Evolutionary conservation across 2,797 vertebrate genomes (phyloP).

Genomic region (Pseudochaenichthys georgianus): DNA sequence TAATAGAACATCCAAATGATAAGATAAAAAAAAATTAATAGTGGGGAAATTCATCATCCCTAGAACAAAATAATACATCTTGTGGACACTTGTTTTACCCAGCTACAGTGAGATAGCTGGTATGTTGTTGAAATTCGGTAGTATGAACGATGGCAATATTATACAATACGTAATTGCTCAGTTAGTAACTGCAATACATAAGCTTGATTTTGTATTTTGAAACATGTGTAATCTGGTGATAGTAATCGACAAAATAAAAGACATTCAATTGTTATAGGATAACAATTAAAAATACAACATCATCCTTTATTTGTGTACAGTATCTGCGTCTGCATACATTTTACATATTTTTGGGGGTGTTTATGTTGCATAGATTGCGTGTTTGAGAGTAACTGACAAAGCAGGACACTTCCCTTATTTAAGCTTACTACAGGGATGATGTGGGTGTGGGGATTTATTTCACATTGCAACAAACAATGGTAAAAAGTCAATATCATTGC

Average conservation of each 20-base stretch:
- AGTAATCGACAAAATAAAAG: too few relatives aligned
- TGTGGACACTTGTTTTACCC: neutral
- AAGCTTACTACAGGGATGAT: slow-evolving; percentile 52
- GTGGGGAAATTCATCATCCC: slow-evolving; percentile 1
- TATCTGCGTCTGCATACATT: neutral
- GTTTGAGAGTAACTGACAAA: slow-evolving; percentile 41
- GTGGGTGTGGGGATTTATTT: slow-evolving; percentile 61
- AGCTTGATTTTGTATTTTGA: too few relatives aligned
- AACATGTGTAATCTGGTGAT: too few relatives aligned
- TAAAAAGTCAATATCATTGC: slow-evolving; percentile 37
- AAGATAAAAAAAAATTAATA: neutral
- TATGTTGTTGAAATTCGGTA: neutral
- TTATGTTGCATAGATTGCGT: slow-evolving; percentile 17
- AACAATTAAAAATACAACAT: slow-evolving; percentile 30
- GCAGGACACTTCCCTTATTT: slow-evolving; percentile 58
- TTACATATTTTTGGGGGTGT: slow-evolving; percentile 17
- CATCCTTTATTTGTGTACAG: slow-evolving; percentile 39
- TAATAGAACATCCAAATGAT: slow-evolving; percentile 21
- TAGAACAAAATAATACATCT: slow-evolving; percentile 21
- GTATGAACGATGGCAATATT: neutral
- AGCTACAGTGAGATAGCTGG: neutral
- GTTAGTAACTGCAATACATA: neutral
- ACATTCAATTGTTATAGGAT: neutral
- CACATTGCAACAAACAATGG: slow-evolving; percentile 60
- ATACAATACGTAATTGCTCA: neutral